Percentiles rank a stretch among this genome's conserved stretches.
These are phyloP conservation scores for Stenotaenia linearis DNA, from an alignment of 2,888 invertebrate species.

Conservation along the genomic window DNA sequence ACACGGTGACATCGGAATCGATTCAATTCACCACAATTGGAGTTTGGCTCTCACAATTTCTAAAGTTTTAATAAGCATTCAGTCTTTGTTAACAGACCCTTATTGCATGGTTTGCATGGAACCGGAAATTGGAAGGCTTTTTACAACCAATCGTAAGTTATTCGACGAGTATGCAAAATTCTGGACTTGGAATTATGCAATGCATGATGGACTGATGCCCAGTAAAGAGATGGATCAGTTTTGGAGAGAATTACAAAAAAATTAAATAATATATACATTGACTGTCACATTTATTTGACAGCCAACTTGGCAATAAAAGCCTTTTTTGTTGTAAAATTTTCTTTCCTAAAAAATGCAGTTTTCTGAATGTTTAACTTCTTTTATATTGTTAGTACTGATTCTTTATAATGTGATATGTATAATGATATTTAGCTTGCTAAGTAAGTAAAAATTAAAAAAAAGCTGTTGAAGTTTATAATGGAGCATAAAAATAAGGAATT, in stretches of 20 bases:
- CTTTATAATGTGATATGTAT: too few species aligned
- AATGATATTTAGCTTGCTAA: too few species aligned
- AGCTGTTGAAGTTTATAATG: too few species aligned
- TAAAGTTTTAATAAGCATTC: constrained; percentile 49
- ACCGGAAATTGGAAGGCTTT: constrained; percentile 46
- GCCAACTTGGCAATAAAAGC: too few species aligned
- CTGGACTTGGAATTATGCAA: constrained; percentile 50
- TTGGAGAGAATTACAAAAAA: constrained; percentile 11
- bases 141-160: constrained; percentile 42
- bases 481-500: too few species aligned
- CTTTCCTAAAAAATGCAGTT: too few species aligned
- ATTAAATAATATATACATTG: too few species aligned
- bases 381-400: too few species aligned
- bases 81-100: constrained; percentile 43
- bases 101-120: constrained; percentile 51
- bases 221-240: constrained; percentile 18
- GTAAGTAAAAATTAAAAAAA: too few species aligned
- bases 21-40: constrained; percentile 94
- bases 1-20: constrained; percentile 92
- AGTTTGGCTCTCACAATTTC: constrained; percentile 86
- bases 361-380: too few species aligned
- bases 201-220: constrained; percentile 33
- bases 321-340: too few species aligned
- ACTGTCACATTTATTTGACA: too few species aligned
- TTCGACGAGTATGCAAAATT: constrained; percentile 48